These are phyloP conservation scores for Amyelois transitella DNA, from an alignment of 1,140 invertebrate species.

Conservation along the genomic window DNA sequence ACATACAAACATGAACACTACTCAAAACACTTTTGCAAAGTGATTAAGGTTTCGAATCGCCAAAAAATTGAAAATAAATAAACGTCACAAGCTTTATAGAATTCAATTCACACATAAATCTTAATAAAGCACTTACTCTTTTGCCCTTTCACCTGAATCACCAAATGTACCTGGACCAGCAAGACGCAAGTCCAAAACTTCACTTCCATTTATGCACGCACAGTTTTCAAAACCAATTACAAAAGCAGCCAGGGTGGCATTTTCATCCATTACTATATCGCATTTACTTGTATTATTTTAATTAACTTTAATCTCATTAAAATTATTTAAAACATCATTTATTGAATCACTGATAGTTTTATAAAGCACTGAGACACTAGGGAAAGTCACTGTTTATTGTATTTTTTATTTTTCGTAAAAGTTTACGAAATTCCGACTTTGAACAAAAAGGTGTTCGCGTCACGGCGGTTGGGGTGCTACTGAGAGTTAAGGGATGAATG, in stretches of 20 bases:
- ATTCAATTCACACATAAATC: background rate
- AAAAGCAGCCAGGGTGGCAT: slow-evolving; percentile 23
- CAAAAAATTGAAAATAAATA: too few species aligned
- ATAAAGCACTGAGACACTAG: background rate
- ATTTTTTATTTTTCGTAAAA: slow-evolving; percentile 40
- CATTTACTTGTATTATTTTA: slow-evolving; percentile 16
- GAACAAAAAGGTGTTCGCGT: slow-evolving; percentile 25
- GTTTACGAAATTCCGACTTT: slow-evolving; percentile 26
- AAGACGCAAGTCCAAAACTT: slow-evolving; percentile 52
- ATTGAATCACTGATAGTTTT: background rate
- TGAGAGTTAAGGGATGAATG: slow-evolving; percentile 48
- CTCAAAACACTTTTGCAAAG: too few species aligned
- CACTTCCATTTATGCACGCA: slow-evolving; percentile 67
- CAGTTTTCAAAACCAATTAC: slow-evolving; percentile 30
- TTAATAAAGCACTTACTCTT: slow-evolving; percentile 41
- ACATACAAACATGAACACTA: too few species aligned
- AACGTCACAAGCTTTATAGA: too few species aligned
- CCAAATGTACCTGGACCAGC: slow-evolving; percentile 37
- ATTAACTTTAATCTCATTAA: slow-evolving; percentile 25
- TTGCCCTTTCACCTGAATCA: slow-evolving; percentile 34
- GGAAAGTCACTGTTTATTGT: background rate
- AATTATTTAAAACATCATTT: background rate
- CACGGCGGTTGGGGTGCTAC: slow-evolving; percentile 25
- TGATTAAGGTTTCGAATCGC: too few species aligned
- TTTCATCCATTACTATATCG: slow-evolving; percentile 60